Conservation (phyloP, 2,888 invertebrate genomes). For the Eurytoma adleriae region DNA sequence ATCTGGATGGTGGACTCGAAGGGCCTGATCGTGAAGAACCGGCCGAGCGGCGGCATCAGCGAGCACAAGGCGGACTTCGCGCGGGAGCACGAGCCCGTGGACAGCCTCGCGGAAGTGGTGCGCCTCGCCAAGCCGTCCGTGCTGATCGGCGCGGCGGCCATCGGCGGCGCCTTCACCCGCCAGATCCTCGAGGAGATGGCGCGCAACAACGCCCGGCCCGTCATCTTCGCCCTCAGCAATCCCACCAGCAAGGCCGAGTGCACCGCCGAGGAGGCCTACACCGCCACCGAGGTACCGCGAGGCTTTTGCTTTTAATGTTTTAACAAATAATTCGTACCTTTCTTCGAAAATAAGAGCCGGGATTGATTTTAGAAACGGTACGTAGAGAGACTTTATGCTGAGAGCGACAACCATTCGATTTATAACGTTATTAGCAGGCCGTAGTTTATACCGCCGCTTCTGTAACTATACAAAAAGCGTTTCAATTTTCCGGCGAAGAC, state of each 20-base stretch:
- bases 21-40: constrained; percentile 92
- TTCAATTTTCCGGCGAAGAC: too few relatives aligned
- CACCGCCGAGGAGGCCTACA: constrained; percentile 98
- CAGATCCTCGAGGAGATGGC: constrained; percentile 93
- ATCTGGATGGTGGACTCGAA: constrained; percentile 98
- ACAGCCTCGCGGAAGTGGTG: constrained; percentile 89
- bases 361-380: not conserved
- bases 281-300: constrained; percentile 86
- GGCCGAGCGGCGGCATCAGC: constrained; percentile 88
- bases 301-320: too few relatives aligned
- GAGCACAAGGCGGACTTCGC: constrained; percentile 91
- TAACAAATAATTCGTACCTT: too few relatives aligned
- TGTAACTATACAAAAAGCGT: too few relatives aligned
- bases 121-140: constrained; percentile 89
- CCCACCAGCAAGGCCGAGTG: constrained; percentile 99
- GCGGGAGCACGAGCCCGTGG: constrained; percentile 85
- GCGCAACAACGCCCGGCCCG: constrained; percentile 87
- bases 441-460: too few relatives aligned
- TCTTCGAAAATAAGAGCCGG: too few relatives aligned
- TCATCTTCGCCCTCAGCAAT: constrained; percentile 98
- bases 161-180: constrained; percentile 94
- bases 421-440: too few relatives aligned
- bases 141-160: constrained; percentile 96
- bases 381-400: too few relatives aligned
- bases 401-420: too few relatives aligned